These are phyloP conservation scores for Echiichthys vipera DNA, from an alignment of 2,797 vertebrate species.

Conservation along the genomic window DNA sequence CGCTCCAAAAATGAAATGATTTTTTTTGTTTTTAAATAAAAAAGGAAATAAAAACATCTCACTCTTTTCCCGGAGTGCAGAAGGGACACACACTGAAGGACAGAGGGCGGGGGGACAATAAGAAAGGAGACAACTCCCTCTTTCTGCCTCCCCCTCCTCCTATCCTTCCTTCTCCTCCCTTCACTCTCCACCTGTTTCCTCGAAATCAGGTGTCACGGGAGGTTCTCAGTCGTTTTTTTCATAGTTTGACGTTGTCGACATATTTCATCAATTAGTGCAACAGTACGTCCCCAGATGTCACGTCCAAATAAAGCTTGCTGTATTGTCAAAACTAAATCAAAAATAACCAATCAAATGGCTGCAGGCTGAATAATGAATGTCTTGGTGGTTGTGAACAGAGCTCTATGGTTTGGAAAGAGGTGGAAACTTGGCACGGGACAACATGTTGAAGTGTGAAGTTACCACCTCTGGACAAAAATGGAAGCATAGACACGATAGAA, in stretches of 20 bases:
- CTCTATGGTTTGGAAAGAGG: slow-evolving; percentile 83
- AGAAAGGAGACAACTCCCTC: background rate
- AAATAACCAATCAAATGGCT: slow-evolving; percentile 72
- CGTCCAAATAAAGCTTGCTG: slow-evolving; percentile 91
- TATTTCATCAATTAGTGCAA: slow-evolving; percentile 79
- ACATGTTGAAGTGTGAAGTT: slow-evolving; percentile 50
- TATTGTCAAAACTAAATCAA: slow-evolving; percentile 66
- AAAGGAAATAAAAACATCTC: slow-evolving; percentile 58
- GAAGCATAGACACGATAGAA: slow-evolving; percentile 77
- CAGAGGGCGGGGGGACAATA: background rate
- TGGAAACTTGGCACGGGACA: slow-evolving; percentile 61
- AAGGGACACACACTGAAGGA: slow-evolving; percentile 8
- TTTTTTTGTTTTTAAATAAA: slow-evolving; percentile 27
- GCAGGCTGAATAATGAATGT: slow-evolving; percentile 86
- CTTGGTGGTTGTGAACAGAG: slow-evolving; percentile 84
- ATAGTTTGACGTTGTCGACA: slow-evolving; percentile 62
- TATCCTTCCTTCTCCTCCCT: slow-evolving; percentile 6
- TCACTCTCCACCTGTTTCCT: slow-evolving; percentile 39
- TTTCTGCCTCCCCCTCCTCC: too few species aligned
- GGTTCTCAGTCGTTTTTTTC: slow-evolving; percentile 72
- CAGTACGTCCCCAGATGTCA: slow-evolving; percentile 86
- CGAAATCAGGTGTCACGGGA: slow-evolving; percentile 69
- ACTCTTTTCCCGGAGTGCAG: slow-evolving; percentile 44
- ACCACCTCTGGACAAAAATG: slow-evolving; percentile 76
- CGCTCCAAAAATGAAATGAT: slow-evolving; percentile 71